Evolutionary conservation across 2,113 vertebrate genomes (phyloP).

Genomic region (Coptodon bakossiorum): DNA sequence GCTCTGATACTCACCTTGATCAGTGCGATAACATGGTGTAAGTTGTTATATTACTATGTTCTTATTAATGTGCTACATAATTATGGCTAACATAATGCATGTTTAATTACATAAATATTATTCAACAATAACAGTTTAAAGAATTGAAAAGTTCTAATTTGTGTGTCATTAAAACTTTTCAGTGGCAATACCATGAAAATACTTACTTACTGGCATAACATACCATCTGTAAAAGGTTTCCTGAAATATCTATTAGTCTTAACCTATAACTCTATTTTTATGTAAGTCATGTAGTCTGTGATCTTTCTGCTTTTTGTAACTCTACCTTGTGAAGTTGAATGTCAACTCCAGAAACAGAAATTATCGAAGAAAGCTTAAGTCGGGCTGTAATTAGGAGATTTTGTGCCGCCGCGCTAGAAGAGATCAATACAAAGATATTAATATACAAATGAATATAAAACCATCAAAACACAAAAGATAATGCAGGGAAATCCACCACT

Average conservation of each 20-base stretch:
- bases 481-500: constrained; percentile 5
- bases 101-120: background rate
- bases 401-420: background rate
- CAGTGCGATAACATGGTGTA: background rate
- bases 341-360: background rate
- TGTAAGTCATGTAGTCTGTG: background rate
- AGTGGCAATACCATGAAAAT: background rate
- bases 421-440: constrained; percentile 2
- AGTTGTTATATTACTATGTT: background rate
- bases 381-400: background rate
- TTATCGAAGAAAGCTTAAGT: background rate
- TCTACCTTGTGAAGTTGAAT: background rate
- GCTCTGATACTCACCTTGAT: background rate
- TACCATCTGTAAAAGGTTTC: background rate
- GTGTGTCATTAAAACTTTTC: background rate
- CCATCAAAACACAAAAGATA: constrained; percentile 28
- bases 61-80: background rate
- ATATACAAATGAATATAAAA: constrained; percentile 22
- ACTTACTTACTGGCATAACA: background rate
- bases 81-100: background rate
- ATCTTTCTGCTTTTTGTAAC: background rate
- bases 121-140: background rate
- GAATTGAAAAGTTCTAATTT: background rate
- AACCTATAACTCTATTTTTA: background rate
- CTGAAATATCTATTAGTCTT: background rate